Evolutionary conservation across 2,888 invertebrate species (phyloP).

Genomic region (Ornithoptera priamus): DNA sequence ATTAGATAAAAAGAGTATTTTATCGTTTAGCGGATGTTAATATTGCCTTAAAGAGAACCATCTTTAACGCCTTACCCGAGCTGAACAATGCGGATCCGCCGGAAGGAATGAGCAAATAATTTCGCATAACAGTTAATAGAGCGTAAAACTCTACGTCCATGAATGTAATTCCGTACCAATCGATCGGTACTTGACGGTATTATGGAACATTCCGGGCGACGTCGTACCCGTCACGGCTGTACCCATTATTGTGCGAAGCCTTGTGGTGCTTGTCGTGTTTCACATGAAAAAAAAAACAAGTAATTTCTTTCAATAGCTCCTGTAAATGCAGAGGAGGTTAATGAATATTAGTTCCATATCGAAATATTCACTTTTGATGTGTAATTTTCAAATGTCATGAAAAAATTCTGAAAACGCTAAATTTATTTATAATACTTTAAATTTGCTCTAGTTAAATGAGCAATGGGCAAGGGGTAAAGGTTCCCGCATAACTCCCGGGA

Average conservation of each 20-base stretch:
- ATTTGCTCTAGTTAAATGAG: too few species aligned
- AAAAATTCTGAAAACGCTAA: too few species aligned
- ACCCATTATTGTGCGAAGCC: conserved; percentile 15
- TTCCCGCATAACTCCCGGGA: too few species aligned
- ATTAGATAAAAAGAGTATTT: too few species aligned
- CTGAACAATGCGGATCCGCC: background rate
- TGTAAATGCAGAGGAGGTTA: too few species aligned
- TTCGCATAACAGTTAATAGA: background rate
- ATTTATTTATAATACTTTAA: too few species aligned
- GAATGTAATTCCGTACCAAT: conserved; percentile 5
- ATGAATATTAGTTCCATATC: too few species aligned
- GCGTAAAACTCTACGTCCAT: background rate
- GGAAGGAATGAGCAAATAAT: background rate
- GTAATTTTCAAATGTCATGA: too few species aligned
- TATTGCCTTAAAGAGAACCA: too few species aligned
- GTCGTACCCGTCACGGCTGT: background rate
- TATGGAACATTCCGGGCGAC: conserved; percentile 12
- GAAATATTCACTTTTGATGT: too few species aligned
- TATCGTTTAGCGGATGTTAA: too few species aligned
- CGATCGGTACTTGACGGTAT: background rate
- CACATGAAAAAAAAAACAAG: background rate
- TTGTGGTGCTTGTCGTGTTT: background rate
- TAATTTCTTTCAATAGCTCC: background rate
- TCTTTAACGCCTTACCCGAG: background rate
- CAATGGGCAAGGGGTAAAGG: too few species aligned